A percentile compares a stretch with the other conserved stretches of the same genome.
These are phyloP conservation scores for Phengaris alcon DNA, from an alignment of 2,888 invertebrate species.

Conservation along the genomic window DNA sequence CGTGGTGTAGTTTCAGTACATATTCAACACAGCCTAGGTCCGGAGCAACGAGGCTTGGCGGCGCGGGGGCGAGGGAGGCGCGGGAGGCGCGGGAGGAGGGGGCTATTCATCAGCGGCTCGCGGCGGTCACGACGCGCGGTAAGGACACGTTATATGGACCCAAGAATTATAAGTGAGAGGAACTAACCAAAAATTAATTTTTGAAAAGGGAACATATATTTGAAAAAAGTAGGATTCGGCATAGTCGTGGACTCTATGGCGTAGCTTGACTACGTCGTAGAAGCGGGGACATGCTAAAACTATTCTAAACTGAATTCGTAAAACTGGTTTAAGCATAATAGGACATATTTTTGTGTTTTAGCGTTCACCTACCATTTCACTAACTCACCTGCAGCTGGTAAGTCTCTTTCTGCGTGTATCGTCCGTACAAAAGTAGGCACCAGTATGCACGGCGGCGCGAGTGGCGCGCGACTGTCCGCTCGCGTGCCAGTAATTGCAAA, in stretches of 20 bases:
- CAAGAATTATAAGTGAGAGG: background rate
- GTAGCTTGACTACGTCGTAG: background rate
- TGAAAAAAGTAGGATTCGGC: background rate
- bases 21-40: slow-evolving; percentile 26
- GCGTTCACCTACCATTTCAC: background rate
- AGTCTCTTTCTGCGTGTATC: background rate
- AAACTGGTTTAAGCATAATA: background rate
- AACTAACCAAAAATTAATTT: background rate
- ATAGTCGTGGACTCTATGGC: background rate
- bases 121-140: slow-evolving; percentile 66
- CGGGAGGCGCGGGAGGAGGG: slow-evolving; percentile 43
- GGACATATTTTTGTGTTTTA: background rate
- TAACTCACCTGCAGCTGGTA: background rate
- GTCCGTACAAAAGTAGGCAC: slow-evolving; percentile 18
- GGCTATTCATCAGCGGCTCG: slow-evolving; percentile 65
- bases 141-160: slow-evolving; percentile 30
- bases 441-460: slow-evolving; percentile 55
- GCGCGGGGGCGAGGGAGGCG: slow-evolving; percentile 44
- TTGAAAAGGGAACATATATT: background rate
- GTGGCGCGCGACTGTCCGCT: slow-evolving; percentile 73
- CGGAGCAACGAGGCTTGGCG: slow-evolving; percentile 31
- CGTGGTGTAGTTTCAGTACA: slow-evolving; percentile 21
- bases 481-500: slow-evolving; percentile 77
- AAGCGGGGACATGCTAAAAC: background rate
- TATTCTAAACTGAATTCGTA: background rate